Evolutionary conservation across 1,140 invertebrate genomes (phyloP), one percentile per base, ranked within the genome.

Genomic region (Eumeta japonica): DNA sequence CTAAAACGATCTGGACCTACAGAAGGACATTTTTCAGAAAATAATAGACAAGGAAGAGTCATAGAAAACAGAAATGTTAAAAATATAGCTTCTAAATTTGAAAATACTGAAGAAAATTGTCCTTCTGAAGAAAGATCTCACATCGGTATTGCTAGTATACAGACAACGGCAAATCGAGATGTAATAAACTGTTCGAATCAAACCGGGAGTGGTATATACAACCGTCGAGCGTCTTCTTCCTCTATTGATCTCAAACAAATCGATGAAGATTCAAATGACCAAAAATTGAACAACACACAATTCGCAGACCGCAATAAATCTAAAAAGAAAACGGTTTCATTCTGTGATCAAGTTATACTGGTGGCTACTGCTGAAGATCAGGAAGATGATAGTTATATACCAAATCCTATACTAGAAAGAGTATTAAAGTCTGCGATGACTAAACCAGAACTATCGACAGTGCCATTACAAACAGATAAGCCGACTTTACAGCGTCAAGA

Each of bases 261-360:
- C 13, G 67, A 68, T 37, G 65, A 75, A 12, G 64, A 71, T 54
- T 62, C 64, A 44, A 50, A 43, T 43, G 56, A 70, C n/a, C 54
- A 66, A 52, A 64, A 62, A 51, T 11, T 40, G 11, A 42, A 34
- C 19, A 46, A 41, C 27, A 50, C 16, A 24, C 45, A 50, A 10
- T 60, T 58, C 37, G 43, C 43, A 11, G 66, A 72, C 35, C 55
- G 65, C 1, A 78, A 81, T 46, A 79, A 85, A 37, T 79, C 82
- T 4, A 91, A 91, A 58, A 94, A 94, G 78, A 94, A 94, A 62
- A 92, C 89, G 49, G 92, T 95, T 1, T 93, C 91, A 0, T 95
- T 95, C 64, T 94, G 91, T 52, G 91, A 95, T 61, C 89, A 94
- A 71, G 91, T 95, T 0, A 90, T 92, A 39, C 72, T 94, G 17